Base-by-base conservation (phyloP, 2,888 invertebrate species). In the Dioctria linearis region DNA sequence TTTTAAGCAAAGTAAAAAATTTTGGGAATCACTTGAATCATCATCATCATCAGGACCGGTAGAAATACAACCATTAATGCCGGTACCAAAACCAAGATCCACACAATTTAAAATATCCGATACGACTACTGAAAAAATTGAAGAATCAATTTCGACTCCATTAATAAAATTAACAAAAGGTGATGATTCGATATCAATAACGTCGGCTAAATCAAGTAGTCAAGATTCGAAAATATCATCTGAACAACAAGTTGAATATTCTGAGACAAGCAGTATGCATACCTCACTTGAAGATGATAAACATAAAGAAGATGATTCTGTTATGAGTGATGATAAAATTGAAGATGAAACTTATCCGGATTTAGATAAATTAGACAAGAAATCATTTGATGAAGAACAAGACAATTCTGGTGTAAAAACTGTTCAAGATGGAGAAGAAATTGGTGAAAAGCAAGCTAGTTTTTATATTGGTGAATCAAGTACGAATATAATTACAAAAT, bases 401-500 rank as follows among this genome's bases (percentile, higher is more conserved):
- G 13, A 5, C 37, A 6, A 46, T n/a, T 25, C 25, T 25, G 25
- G 25, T 25, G 25, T 25, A 25, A 80, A 25, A 46, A 37, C 25
- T 3, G 11, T 11, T 5, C 69, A 59, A 46, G 86, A 86, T 78
- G 85, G 83, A 2, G 86, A 86, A 11, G 86, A 86, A 43, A 67
- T 69, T 39, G 57, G 65, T 5, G 83, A 82, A 13, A 57, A 78
- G 13, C 81, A 81, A 73, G 87, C 87, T 0, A 87, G 88, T 79
- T 88, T 89, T 67, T 89, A 89, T 80, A 89, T 89, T 61, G 89
- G 89, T 0, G 89, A 89, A 82, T 89, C 88, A 2, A 89, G 89
- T 76, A 85, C 85, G 2, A 88, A 89, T 84, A 85, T 89, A 1
- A 89, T 89, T 43, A 87, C 83, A 3, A 89, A 88, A 83, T 87